Percentiles rank a stretch among this genome's conserved stretches.
Conservation (phyloP, 1,140 invertebrate species). For the Armadillidium nasatum region DNA sequence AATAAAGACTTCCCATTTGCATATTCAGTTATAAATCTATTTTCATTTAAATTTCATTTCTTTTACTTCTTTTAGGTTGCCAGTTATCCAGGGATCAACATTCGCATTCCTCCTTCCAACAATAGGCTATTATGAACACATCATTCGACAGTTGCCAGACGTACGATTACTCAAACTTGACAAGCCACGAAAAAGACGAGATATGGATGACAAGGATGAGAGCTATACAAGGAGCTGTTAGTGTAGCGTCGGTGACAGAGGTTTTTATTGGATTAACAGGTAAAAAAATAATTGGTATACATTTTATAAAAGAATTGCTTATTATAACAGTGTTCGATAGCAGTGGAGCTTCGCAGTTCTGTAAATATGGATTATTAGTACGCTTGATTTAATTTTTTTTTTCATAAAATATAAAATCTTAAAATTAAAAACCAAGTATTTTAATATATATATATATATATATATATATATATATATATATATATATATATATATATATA, state of each 20-base stretch:
- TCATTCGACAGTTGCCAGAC: slow-evolving; percentile 62
- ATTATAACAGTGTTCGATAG: too few species aligned
- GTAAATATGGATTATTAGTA: too few species aligned
- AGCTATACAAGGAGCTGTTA: slow-evolving; percentile 79
- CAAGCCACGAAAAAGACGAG: slow-evolving; percentile 56
- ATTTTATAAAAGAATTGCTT: too few species aligned
- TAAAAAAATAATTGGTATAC: slow-evolving; percentile 44
- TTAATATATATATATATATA: too few species aligned
- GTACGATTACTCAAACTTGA: slow-evolving; percentile 24
- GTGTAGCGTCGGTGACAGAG: slow-evolving; percentile 71
- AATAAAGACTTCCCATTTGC: too few species aligned
- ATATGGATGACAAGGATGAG: slow-evolving; percentile 75
- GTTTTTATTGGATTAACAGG: slow-evolving; percentile 64
- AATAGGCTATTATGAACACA: slow-evolving; percentile 70
- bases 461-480: too few species aligned
- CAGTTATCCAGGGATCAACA: slow-evolving; percentile 56
- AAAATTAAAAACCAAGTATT: too few species aligned
- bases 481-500: too few species aligned
- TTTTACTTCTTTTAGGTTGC: slow-evolving; percentile 37
- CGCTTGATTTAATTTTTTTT: too few species aligned
- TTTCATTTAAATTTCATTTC: not conserved
- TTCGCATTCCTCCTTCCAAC: slow-evolving; percentile 80
- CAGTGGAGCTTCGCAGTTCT: too few species aligned
- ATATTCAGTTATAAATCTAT: too few species aligned
- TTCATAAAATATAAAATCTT: too few species aligned